Base-by-base conservation (phyloP, 2,113 vertebrate species). In the Scatophagus argus region DNA sequence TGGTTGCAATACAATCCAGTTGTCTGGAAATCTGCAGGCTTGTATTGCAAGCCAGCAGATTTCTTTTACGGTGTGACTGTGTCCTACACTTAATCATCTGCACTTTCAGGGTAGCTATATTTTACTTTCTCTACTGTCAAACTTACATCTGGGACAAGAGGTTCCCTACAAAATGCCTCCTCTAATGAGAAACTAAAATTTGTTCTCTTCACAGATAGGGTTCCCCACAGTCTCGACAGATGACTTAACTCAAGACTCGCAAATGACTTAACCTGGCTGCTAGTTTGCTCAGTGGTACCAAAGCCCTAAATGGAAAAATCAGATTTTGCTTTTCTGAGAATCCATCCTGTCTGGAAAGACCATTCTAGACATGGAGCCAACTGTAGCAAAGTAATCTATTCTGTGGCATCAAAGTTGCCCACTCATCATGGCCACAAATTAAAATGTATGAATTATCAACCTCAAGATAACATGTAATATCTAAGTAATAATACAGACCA, bases 361-460 rank as follows among this genome's bases (percentile, higher is more conserved):
- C 55, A 64, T 75, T 80, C 31, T 13, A 84, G 62, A 49, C 23
- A 62, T 31, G 69, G 80, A 68, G 77, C 74, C 64, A 13, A 58
- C 79, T 65, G 58, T 41, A 70, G 86, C 64, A 76, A 60, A 74
- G 62, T 65, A 83, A 88, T 88, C 68, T 83, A 66, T 84, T 88
- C 54, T 89, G 83, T 41, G 87, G 89, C 77, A 79, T 78, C 54
- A 65, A 85, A 88, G 81, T 82, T 88, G 84, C 83, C 76, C 85
- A 87, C 81, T 93, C 89, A 89, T 90, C 87, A 86, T 77, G 51
- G 47, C 90, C 86, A 85, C 88, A 89, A 79, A 92, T 93, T 87
- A 89, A 92, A 88, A 92, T 85, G 71, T 84, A 87, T 75, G 81
- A 92, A 92, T 92, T 84, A 92, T 89, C 70, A 76, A 92, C 87